Evolutionary conservation across 2,113 vertebrate species (phyloP).

Genomic region (Beaufortia kweichowensis): DNA sequence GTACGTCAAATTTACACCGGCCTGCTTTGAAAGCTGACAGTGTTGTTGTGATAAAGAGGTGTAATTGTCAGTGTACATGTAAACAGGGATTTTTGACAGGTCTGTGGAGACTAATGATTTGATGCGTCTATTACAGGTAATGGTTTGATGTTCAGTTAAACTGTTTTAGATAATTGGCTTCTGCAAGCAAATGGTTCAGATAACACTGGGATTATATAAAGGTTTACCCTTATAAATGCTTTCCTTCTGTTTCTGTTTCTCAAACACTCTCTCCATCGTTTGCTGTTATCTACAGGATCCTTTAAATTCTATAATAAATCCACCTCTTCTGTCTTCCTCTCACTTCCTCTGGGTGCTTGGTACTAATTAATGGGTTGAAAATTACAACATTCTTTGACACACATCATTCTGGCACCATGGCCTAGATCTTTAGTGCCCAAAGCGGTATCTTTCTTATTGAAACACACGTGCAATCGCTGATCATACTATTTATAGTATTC

Average conservation of each 20-base stretch:
- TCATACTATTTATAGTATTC: slow-evolving; percentile 32
- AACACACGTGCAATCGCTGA: slow-evolving; percentile 8
- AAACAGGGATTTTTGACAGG: slow-evolving; percentile 3
- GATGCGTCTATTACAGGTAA: slow-evolving; percentile 32
- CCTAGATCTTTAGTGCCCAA: slow-evolving; percentile 40
- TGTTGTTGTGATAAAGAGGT: slow-evolving; percentile 30
- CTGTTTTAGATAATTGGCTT: slow-evolving; percentile 51
- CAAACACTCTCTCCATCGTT: not conserved
- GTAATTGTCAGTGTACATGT: slow-evolving; percentile 8
- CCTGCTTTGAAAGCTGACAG: slow-evolving; percentile 14
- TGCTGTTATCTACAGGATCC: slow-evolving; percentile 25
- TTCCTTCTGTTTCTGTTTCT: not conserved
- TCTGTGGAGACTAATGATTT: slow-evolving; percentile 34
- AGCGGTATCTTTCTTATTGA: slow-evolving; percentile 23
- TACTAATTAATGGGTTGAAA: slow-evolving; percentile 46
- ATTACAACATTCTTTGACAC: slow-evolving; percentile 52
- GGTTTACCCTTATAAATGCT: not conserved
- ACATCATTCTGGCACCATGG: slow-evolving; percentile 36
- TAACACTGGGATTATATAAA: slow-evolving; percentile 35
- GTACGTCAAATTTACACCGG: slow-evolving; percentile 3
- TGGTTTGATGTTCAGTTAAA: slow-evolving; percentile 32
- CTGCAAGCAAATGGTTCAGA: slow-evolving; percentile 43
- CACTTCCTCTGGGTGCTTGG: slow-evolving; percentile 33
- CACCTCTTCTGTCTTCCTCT: slow-evolving; percentile 21
- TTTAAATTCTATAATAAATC: slow-evolving; percentile 31